A percentile compares a stretch with the other conserved stretches of the same genome.
Evolutionary conservation across 2,113 vertebrate species (phyloP).

Genomic region (Porphyrio hochstetteri): DNA sequence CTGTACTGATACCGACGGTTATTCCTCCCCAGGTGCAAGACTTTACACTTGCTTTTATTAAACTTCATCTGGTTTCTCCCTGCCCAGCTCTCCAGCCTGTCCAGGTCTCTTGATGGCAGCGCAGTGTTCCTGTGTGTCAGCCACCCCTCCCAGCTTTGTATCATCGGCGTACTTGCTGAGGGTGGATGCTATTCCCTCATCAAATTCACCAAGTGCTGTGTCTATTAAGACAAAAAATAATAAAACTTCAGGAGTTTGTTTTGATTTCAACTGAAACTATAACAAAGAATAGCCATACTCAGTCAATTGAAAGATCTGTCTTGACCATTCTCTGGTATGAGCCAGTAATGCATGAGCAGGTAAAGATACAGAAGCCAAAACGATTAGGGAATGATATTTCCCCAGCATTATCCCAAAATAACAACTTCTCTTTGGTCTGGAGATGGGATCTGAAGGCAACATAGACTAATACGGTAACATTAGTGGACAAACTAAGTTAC

Average conservation of each 20-base stretch:
- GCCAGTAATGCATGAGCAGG: neutral
- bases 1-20: no score
- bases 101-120: no score
- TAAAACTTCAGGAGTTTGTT: neutral
- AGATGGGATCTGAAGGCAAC: neutral
- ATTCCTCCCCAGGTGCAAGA: no score
- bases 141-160: no score
- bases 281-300: neutral
- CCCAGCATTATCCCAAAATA: neutral
- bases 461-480: neutral
- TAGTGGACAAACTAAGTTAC: neutral
- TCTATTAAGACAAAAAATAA: neutral
- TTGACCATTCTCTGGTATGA: neutral
- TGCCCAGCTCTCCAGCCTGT: no score
- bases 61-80: no score
- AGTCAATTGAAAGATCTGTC: neutral
- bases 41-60: no score
- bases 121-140: no score
- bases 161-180: no score
- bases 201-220: no score
- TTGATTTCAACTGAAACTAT: neutral
- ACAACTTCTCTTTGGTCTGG: neutral
- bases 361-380: neutral
- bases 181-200: no score
- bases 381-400: neutral